A percentile compares a stretch with the other conserved stretches of the same genome.
Evolutionary conservation across 2,113 vertebrate genomes (phyloP).

Genomic region (Dicentrarchus labrax): DNA sequence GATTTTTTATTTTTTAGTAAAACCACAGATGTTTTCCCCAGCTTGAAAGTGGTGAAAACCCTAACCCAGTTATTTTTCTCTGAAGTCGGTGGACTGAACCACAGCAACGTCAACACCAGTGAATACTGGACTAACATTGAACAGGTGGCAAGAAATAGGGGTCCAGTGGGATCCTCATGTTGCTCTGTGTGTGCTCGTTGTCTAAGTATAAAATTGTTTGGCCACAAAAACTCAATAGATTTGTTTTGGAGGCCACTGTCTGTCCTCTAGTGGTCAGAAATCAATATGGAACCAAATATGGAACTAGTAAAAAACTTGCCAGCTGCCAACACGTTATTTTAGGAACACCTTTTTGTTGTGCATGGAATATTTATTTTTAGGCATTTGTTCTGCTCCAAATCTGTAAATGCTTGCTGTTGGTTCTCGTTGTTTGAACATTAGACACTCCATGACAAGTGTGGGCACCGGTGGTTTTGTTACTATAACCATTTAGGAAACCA

Average conservation of each 20-base stretch:
- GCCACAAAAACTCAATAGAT: slow-evolving; percentile 12
- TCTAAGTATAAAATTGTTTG: neutral
- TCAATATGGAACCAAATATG: slow-evolving; percentile 14
- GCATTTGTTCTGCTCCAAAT: slow-evolving; percentile 21
- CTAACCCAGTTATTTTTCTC: slow-evolving; percentile 11
- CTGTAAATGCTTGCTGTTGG: slow-evolving; percentile 11
- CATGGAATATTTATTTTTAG: slow-evolving; percentile 12
- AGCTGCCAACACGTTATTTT: neutral
- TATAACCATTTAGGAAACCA: slow-evolving; percentile 31
- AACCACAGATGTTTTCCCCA: slow-evolving; percentile 32
- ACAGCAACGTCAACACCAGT: slow-evolving; percentile 18
- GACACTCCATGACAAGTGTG: neutral
- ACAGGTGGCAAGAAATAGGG: slow-evolving; percentile 13
- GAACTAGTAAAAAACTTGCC: slow-evolving; percentile 1
- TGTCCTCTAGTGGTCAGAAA: slow-evolving; percentile 27
- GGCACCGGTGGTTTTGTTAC: slow-evolving; percentile 28
- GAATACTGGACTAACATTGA: neutral
- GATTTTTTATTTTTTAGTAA: neutral
- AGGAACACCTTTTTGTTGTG: slow-evolving; percentile 2
- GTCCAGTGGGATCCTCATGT: slow-evolving; percentile 14
- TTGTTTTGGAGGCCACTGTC: slow-evolving; percentile 23
- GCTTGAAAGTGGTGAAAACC: neutral
- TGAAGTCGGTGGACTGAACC: neutral
- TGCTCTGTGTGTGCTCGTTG: neutral
- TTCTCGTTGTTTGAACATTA: slow-evolving; percentile 21